Evolutionary conservation across 2,113 vertebrate genomes (phyloP), one percentile per base, ranked within the genome.

Genomic region (Edolisoma coerulescens): DNA sequence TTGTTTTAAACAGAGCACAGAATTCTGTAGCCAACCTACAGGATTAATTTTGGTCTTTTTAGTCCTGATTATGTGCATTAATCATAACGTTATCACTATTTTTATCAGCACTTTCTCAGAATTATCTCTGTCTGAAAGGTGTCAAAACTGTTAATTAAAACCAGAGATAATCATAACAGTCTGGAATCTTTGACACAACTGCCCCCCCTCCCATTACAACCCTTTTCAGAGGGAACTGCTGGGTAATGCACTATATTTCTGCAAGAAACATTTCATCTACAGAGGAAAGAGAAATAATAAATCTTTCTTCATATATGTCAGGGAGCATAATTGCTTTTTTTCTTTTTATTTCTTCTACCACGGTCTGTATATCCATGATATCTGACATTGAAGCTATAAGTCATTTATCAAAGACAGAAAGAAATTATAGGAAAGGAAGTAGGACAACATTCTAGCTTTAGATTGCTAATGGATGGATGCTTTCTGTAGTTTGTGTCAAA

Each of bases 331-430:
- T 92, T 79, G 39, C 4, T 4, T 56, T 78, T 53, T 61, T 65
- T 71, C 53, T 79, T 80, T 70, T 79, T 83, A 30, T 71, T 90
- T 91, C 47, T 84, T 81, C 59, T 92, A 10, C 50, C 13, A 23
- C 56, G 21, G 11, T 63, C 32, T 70, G 6, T 84, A 16, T 89
- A 84, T 52, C 69, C 8, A 13, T 84, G 80, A 64, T 89, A 82
- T 75, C 54, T 95, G 84, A 76, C 80, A 89, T 17, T 69, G 53
- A 82, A 94, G 56, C 41, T 84, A 2, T 49, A 82, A 84, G 61
- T 60, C n/a, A 76, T 96, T 93, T 89, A 87, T 93, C 74, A 94
- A 84, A 89, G 76, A 74, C 56, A 82, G 69, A 84, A 24, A 70
- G 28, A 89, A 91, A 91, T 79, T 78, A 53, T 24, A 87, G 52